phyloP scores from a whole-genome alignment of 2,113 vertebrate species.

The Lycaon pictus region DNA sequence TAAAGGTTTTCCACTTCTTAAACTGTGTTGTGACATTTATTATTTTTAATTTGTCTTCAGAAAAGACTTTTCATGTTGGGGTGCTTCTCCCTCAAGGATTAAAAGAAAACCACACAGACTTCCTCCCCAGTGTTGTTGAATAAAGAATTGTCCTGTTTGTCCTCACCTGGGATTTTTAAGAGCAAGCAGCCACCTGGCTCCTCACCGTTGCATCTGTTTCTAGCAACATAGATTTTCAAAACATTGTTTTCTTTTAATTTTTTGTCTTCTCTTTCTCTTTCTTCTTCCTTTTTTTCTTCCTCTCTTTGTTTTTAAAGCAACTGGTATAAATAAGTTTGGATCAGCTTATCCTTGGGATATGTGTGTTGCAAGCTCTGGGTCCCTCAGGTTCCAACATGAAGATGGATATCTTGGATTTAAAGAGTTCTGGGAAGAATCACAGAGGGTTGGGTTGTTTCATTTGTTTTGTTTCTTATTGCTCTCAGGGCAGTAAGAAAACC shows the following conservation, averaged over 20 bases:
- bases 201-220: not conserved
- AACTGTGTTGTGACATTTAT: not conserved
- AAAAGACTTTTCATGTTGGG: not conserved
- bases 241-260: not conserved
- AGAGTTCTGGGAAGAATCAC: slow-evolving; percentile 38
- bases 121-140: accelerated
- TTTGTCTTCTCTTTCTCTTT: not conserved
- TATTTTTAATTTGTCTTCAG: not conserved
- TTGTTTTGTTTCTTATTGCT: not conserved
- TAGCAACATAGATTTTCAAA: not conserved
- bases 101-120: not conserved
- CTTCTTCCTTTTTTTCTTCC: not conserved
- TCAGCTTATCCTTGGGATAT: not conserved
- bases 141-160: not conserved
- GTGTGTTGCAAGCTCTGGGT: not conserved
- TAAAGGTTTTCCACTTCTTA: not conserved
- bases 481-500: slow-evolving; percentile 50
- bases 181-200: not conserved
- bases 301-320: not conserved
- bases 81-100: not conserved
- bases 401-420: not conserved
- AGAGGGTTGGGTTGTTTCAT: not conserved
- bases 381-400: not conserved
- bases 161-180: not conserved
- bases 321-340: not conserved